A percentile compares a stretch with the other conserved stretches of the same genome.
Evolutionary conservation across 2,888 invertebrate genomes (phyloP).

Genomic region (Ramazzottius varieornatus): DNA sequence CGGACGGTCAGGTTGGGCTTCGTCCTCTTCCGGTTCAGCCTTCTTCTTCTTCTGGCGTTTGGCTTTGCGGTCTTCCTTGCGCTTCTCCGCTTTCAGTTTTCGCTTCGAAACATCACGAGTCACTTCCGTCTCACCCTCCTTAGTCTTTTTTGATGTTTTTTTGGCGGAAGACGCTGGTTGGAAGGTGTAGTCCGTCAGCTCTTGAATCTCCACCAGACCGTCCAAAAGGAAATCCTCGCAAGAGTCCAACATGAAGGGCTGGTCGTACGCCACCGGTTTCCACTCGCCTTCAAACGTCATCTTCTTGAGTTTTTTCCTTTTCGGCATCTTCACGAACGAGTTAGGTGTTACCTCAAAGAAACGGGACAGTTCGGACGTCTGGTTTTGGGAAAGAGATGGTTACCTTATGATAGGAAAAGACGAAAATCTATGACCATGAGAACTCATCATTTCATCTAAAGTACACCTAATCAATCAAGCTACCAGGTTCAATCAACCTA

Average conservation of each 20-base stretch:
- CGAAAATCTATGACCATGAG: too few species aligned
- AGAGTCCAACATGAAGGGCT: background rate
- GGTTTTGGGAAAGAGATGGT: too few species aligned
- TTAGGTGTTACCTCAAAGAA: too few species aligned
- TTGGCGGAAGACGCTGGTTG: background rate
- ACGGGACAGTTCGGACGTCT: too few species aligned
- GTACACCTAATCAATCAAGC: too few species aligned
- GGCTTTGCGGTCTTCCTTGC: background rate
- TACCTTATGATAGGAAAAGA: too few species aligned
- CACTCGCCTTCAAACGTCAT: background rate
- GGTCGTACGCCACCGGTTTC: background rate
- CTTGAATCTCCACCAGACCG: background rate
- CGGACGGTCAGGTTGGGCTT: too few species aligned
- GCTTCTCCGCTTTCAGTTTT: background rate
- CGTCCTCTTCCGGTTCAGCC: too few species aligned
- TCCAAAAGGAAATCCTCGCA: background rate
- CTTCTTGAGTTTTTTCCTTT: background rate
- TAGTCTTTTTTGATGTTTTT: background rate
- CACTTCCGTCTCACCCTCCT: background rate
- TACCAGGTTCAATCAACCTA: too few species aligned
- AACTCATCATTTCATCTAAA: too few species aligned
- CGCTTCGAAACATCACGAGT: background rate
- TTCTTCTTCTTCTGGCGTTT: too few species aligned
- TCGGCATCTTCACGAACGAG: constrained; percentile 2
- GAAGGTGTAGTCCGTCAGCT: background rate